Evolutionary conservation across 2,797 vertebrate genomes (phyloP), one percentile per base, ranked within the genome.

Genomic region (Chaetodon trifasciatus): DNA sequence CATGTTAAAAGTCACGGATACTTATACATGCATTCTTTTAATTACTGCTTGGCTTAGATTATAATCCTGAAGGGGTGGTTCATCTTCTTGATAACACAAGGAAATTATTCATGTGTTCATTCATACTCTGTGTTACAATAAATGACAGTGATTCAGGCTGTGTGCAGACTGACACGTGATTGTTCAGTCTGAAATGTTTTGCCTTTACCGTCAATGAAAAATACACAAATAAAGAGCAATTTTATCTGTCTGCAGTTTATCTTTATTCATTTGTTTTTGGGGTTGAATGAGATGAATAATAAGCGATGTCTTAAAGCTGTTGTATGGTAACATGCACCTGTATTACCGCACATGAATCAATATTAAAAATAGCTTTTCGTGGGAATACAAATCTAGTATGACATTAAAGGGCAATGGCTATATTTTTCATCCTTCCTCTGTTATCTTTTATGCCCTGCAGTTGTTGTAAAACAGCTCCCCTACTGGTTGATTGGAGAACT

Each of bases 391-490:
- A 69, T 68, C 0, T 24, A 2, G 53, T 58, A 11, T 52, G 19
- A 61, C 5, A 49, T 46, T 50, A 53, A 63, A 68, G n/a, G 28
- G 8, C 6, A 50, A 40, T 63, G 23, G 19, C 44, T 28, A 5
- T 0, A 35, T 3, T 49, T 15, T 16, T 39, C 28, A 32, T 64
- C 4, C 1, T 62, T n/a, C 49, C 3, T 46, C 16, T 37, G 5
- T 6, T 35, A 1, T 40, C 8, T 39, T 68, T 86, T 40, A 91
- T 35, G 60, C 63, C 23, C 24, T 89, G 78, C 95, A 96, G 58
- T 92, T 90, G 64, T 92, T 93, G 50, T 91, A 72, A 63, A 96
- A 96, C 78, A 96, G 87, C 82, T 93, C 91, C 63, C 89, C 89
- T 13, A 92, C 90, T 83, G 94, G 89, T 23, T 79, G 56, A 55